These are phyloP conservation scores for Oikopleura albicans DNA, from an alignment of 23 tunicate genomes.

Conservation along the genomic window DNA sequence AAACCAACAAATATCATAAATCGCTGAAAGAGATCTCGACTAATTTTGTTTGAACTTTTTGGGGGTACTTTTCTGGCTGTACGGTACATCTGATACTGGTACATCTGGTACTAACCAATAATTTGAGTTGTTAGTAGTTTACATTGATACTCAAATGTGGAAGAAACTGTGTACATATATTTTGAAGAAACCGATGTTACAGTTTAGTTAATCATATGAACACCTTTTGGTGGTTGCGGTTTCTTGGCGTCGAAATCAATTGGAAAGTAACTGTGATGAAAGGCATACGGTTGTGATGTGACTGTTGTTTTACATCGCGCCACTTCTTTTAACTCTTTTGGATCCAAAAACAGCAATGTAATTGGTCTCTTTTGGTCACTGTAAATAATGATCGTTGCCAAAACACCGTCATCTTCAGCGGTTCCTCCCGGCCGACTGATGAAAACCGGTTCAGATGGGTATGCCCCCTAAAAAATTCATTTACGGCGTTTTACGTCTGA, in stretches of 20 bases:
- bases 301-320: neutral
- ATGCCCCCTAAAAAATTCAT: neutral
- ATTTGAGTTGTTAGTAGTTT: too few species aligned
- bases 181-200: neutral
- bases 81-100: too few species aligned
- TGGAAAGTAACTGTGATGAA: neutral
- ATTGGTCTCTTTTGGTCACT: neutral
- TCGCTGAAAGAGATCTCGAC: too few species aligned
- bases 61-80: too few species aligned
- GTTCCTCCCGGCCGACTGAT: neutral
- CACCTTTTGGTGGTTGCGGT: neutral
- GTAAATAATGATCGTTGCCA: neutral
- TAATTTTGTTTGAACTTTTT: too few species aligned
- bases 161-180: too few species aligned
- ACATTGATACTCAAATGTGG: too few species aligned
- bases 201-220: neutral
- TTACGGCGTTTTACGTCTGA: too few species aligned
- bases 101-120: too few species aligned
- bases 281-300: neutral
- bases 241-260: neutral
- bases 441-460: neutral
- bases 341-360: neutral
- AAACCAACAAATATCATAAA: too few species aligned
- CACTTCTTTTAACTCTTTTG: neutral
- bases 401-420: neutral